These are phyloP conservation scores for Hippoglossus stenolepis DNA, from an alignment of 2,113 vertebrate species.

Conservation along the genomic window DNA sequence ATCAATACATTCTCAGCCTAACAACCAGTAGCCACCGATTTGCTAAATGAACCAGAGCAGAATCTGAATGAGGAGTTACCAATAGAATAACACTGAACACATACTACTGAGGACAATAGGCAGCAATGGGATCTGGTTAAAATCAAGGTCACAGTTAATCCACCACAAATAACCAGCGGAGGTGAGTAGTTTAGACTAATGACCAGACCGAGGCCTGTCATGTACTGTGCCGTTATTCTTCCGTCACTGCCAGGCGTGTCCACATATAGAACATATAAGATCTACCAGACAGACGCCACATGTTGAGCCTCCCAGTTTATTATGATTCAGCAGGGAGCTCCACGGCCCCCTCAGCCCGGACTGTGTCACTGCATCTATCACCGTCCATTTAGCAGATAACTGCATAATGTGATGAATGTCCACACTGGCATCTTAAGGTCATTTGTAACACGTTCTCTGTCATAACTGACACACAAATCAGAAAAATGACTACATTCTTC, in stretches of 20 bases:
- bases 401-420: neutral
- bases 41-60: neutral
- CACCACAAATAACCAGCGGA: neutral
- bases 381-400: neutral
- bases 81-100: no score
- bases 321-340: neutral
- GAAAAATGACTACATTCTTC: neutral
- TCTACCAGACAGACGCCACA: neutral
- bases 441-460: neutral
- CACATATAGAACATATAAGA: neutral
- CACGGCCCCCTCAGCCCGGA: neutral
- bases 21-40: neutral
- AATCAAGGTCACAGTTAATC: neutral
- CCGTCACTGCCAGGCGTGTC: neutral
- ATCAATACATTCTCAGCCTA: neutral
- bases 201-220: neutral
- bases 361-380: neutral
- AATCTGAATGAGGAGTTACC: no score
- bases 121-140: neutral
- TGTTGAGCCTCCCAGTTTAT: neutral
- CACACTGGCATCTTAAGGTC: neutral
- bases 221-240: neutral
- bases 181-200: slow-evolving; percentile 13
- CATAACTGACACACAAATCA: neutral
- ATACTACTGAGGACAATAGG: neutral